These are phyloP conservation scores for Acleris literana DNA, from an alignment of 2,888 invertebrate genomes.

Conservation along the genomic window DNA sequence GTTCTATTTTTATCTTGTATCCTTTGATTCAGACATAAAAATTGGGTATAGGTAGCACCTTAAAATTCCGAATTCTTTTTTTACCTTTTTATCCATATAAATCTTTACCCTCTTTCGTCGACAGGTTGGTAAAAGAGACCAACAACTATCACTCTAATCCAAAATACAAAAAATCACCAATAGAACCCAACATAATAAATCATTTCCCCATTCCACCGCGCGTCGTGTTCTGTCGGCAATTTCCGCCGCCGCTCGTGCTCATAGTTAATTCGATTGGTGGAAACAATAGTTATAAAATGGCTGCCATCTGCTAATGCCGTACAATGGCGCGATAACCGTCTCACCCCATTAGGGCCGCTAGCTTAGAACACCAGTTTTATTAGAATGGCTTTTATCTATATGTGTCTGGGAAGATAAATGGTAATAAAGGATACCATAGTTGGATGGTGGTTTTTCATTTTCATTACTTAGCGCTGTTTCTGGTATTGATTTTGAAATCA, in stretches of 20 bases:
- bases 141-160: not conserved
- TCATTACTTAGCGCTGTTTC: not conserved
- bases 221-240: constrained; percentile 17
- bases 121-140: too few relatives aligned
- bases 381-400: constrained; percentile 34
- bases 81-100: too few relatives aligned
- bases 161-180: not conserved
- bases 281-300: constrained; percentile 44
- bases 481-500: too few relatives aligned
- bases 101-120: too few relatives aligned
- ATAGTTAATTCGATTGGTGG: constrained; percentile 38
- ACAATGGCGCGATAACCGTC: constrained; percentile 45
- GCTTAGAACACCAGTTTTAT: constrained; percentile 34
- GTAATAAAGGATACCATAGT: constrained; percentile 32
- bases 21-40: too few relatives aligned
- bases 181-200: constrained; percentile 5
- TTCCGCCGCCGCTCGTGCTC: constrained; percentile 15
- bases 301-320: constrained; percentile 36
- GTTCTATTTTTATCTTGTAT: too few relatives aligned
- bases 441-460: constrained; percentile 17
- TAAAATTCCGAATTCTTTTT: too few relatives aligned
- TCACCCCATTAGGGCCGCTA: constrained; percentile 43
- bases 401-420: constrained; percentile 14
- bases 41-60: too few relatives aligned
- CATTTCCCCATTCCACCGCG: constrained; percentile 1